Evolutionary conservation across 2,888 invertebrate species (phyloP), one percentile per base, ranked within the genome.

Genomic region (Brachyptera risi): DNA sequence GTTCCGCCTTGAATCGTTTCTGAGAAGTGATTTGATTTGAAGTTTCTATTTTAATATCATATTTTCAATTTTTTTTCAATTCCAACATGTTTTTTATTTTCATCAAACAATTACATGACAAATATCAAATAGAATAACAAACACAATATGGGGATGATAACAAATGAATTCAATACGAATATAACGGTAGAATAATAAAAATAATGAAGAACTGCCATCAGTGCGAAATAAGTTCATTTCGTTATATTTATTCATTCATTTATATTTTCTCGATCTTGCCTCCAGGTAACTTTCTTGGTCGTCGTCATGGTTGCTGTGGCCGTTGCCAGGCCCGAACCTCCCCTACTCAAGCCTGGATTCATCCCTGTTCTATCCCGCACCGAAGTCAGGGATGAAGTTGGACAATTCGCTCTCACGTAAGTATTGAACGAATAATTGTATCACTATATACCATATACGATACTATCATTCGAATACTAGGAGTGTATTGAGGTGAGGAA

Each of bases 351-450:
- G 1, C 54, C 21, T 1, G 62, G 54, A n/a, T 31, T 63, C 40
- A 64, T 65, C 49, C 65, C 64, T 1, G 61, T 66, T 2, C 35
- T 66, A 1, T 63, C 65, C 31, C 59, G 57, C 31, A 63, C 67
- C 4, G 64, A 66, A 38, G 63, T 64, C 24, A 63, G 63, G 23
- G 68, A 68, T 51, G 64, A 67, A 13, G 59, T 56, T 23, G 69
- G 69, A 27, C 68, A 69, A 58, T 69, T 65, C 62, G 62, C 67
- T 26, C 61, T 67, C 58, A 60, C 59, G 66, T 66, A 37, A 51
- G 51, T 15, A 2, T n/a, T n/a, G n/a, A n/a, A n/a, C n/a, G n/a
- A n/a, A n/a, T 11, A 19, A 19, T 26, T 35, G 1, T 15, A 13
- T 27, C 0, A 15, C 3, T 13, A 7, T 27, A 13, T 5, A 54